Evolutionary conservation across 1,140 invertebrate species (phyloP).

Genomic region (Metopolophium dirhodum): DNA sequence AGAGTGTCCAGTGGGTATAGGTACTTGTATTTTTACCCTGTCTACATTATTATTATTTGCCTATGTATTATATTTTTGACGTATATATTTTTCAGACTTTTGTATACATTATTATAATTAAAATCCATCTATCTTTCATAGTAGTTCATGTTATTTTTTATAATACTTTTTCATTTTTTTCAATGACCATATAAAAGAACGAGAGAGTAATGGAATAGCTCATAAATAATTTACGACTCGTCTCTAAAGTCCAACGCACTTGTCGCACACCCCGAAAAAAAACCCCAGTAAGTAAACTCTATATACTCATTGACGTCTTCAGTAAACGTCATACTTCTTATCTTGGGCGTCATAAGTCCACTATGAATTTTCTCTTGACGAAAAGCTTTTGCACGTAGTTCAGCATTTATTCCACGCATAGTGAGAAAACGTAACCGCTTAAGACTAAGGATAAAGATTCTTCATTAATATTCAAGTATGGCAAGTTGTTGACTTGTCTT

Average conservation of each 20-base stretch:
- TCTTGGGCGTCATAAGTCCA: slow-evolving; percentile 28
- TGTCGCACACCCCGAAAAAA: background rate
- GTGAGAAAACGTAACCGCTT: slow-evolving; percentile 40
- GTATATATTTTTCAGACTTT: background rate
- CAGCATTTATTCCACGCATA: slow-evolving; percentile 16
- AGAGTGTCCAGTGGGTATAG: background rate
- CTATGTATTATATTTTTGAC: background rate
- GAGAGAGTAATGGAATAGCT: background rate
- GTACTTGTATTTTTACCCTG: background rate
- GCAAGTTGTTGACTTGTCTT: slow-evolving; percentile 1
- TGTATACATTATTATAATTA: background rate
- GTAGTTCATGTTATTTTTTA: background rate
- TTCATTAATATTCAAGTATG: slow-evolving; percentile 48
- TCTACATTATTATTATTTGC: background rate
- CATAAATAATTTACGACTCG: slow-evolving; percentile 50
- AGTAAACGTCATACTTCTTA: slow-evolving; percentile 36
- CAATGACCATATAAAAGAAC: background rate
- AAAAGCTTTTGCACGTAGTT: background rate
- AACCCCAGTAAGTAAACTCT: background rate
- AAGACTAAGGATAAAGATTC: background rate
- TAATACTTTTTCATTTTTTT: background rate
- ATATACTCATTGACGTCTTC: slow-evolving; percentile 7
- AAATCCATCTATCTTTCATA: background rate
- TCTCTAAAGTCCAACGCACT: slow-evolving; percentile 18
- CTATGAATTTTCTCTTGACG: slow-evolving; percentile 33